Conservation (phyloP, 2,888 invertebrate genomes). For the Microdon myrmicae region DNA sequence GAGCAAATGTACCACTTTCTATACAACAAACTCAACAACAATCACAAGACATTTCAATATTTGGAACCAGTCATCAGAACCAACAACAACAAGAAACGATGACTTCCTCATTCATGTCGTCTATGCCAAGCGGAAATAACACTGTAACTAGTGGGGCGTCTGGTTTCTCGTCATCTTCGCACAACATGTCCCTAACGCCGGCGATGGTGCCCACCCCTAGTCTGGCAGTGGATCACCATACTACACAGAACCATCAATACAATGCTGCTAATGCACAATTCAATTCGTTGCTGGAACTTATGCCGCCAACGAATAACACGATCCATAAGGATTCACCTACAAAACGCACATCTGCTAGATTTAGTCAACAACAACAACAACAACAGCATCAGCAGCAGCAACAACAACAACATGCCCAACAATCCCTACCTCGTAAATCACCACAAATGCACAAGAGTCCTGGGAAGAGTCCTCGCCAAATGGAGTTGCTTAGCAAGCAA, state of each 20-base stretch:
- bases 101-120: slow-evolving; percentile 55
- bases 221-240: slow-evolving; percentile 57
- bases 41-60: slow-evolving; percentile 29
- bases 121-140: slow-evolving; percentile 32
- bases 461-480: slow-evolving; percentile 76
- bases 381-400: slow-evolving; percentile 52
- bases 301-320: slow-evolving; percentile 53
- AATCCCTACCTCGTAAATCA: slow-evolving; percentile 68
- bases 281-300: slow-evolving; percentile 55
- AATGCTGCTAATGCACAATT: slow-evolving; percentile 38
- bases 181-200: slow-evolving; percentile 83
- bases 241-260: slow-evolving; percentile 56
- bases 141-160: slow-evolving; percentile 71
- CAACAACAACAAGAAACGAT: slow-evolving; percentile 37
- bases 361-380: slow-evolving; percentile 57
- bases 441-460: slow-evolving; percentile 74
- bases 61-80: slow-evolving; percentile 35
- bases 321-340: slow-evolving; percentile 59
- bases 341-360: slow-evolving; percentile 59
- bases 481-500: slow-evolving; percentile 65
- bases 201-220: slow-evolving; percentile 77
- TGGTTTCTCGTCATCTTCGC: slow-evolving; percentile 83
- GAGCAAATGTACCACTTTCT: slow-evolving; percentile 55
- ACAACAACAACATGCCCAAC: slow-evolving; percentile 45
- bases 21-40: slow-evolving; percentile 66